Base-by-base conservation (phyloP, 2,113 vertebrate genomes). In the Hucho hucho region DNA sequence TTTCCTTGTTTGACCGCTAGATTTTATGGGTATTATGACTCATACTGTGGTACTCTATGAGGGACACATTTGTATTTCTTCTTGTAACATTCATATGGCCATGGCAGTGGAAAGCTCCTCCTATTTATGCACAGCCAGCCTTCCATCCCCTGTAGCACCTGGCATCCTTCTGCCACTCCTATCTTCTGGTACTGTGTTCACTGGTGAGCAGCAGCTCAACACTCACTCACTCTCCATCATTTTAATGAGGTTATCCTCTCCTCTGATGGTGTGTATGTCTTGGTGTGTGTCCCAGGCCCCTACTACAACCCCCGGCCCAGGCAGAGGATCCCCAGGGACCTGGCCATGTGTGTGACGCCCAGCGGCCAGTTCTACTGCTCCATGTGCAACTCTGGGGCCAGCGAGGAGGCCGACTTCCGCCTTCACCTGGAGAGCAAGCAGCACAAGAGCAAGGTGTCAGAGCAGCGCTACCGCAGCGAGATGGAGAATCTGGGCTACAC, bases 281-380 rank as follows among this genome's bases (percentile, higher is more conserved):
- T 18, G 16, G 16, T 73, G n/a, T 64, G 72, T 67, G 32, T 73
- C 64, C 11, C 87, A 98, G 98, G 97, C 75, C 97, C 98, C 3
- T 99, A 99, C 87, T 98, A 95, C 92, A 97, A 95, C 86, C 96
- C 96, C 0, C 95, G 97, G 22, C 96, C 97, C 0, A 94, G 97
- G 61, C 97, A 98, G 91, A 93, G 96, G 68, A 98, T 99, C 80
- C 98, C 98, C 3, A 94, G 97, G 0, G 98, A 99, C 83, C 91
- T 98, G 73, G 97, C 98, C 79, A 99, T 99, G 98, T 99, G 98
- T 0, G 97, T 98, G 73, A 99, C 98, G 1, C 97, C 98, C 78
- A 99, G 98, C 0, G 98, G 98, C 49, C 98, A 98, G 92, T 99
- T 97, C 92, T 99, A 99, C 92, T 99, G 98, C 88, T 99, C 96